A percentile compares a stretch with the other conserved stretches of the same genome.
These are phyloP conservation scores for Penaeus japonicus DNA, from an alignment of 1,140 invertebrate species.

Conservation along the genomic window DNA sequence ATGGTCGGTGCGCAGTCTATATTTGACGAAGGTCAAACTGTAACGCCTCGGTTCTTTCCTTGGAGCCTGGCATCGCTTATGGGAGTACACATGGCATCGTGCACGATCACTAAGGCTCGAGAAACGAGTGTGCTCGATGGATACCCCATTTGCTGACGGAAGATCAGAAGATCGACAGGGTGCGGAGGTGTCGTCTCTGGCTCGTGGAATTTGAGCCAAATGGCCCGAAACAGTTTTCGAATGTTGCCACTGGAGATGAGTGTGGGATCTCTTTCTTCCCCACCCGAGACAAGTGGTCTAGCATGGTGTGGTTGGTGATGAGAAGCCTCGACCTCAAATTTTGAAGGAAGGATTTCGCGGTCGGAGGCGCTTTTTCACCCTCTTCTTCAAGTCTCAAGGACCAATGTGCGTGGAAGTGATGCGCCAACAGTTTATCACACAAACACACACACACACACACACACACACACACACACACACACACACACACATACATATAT, in stretches of 20 bases:
- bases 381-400: slow-evolving; percentile 38
- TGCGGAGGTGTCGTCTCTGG: slow-evolving; percentile 24
- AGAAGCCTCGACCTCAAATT: background rate
- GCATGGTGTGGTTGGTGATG: background rate
- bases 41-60: slow-evolving; percentile 11
- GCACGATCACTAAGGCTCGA: background rate
- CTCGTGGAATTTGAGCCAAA: slow-evolving; percentile 29
- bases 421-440: slow-evolving; percentile 17
- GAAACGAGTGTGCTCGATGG: background rate
- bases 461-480: no score
- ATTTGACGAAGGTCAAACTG: background rate
- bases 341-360: background rate
- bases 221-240: background rate
- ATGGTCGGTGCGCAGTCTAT: background rate
- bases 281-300: background rate
- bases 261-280: background rate
- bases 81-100: slow-evolving; percentile 16
- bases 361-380: slow-evolving; percentile 23
- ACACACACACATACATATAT: no score
- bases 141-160: background rate
- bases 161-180: slow-evolving; percentile 2
- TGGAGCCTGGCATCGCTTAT: background rate
- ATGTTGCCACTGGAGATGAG: slow-evolving; percentile 14
- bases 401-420: slow-evolving; percentile 6
- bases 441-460: background rate